Evolutionary conservation across 2,888 invertebrate species (phyloP).

Genomic region (Imbricaverruca yamaguchii): DNA sequence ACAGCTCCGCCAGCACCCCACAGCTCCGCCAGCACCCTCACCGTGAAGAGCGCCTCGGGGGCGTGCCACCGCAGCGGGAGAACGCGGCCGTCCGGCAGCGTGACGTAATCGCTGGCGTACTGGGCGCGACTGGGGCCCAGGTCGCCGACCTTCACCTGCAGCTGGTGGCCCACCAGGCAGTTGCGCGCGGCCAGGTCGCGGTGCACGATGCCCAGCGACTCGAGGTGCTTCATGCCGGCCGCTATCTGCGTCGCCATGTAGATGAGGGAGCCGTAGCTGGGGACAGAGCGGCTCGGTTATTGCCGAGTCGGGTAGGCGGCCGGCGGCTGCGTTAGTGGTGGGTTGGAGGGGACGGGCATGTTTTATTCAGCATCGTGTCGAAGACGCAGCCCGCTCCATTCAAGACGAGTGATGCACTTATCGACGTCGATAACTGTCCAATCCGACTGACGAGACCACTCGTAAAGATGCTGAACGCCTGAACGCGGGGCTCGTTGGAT

Average conservation of each 20-base stretch:
- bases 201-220: slow-evolving; percentile 1
- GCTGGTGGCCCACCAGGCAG: slow-evolving; percentile 1
- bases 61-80: not conserved
- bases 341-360: not conserved
- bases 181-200: slow-evolving; percentile 6
- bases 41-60: not conserved
- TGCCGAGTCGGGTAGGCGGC: not conserved
- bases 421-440: slow-evolving; percentile 4
- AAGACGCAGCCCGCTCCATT: not conserved
- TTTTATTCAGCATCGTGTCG: not conserved
- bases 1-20: not conserved
- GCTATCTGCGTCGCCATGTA: slow-evolving; percentile 9
- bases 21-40: not conserved
- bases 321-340: not conserved
- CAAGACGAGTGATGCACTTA: not conserved
- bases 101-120: slow-evolving; percentile 22
- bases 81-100: not conserved
- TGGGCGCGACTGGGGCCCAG: slow-evolving; percentile 6
- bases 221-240: slow-evolving; percentile 12
- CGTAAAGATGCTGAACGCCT: not conserved
- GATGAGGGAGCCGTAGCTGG: not conserved
- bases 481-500: too few species aligned
- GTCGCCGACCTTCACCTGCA: slow-evolving; percentile 18
- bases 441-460: not conserved
- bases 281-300: too few species aligned